Evolutionary conservation across 2,113 vertebrate genomes (phyloP).

Genomic region (Puffinus mauretanicus): DNA sequence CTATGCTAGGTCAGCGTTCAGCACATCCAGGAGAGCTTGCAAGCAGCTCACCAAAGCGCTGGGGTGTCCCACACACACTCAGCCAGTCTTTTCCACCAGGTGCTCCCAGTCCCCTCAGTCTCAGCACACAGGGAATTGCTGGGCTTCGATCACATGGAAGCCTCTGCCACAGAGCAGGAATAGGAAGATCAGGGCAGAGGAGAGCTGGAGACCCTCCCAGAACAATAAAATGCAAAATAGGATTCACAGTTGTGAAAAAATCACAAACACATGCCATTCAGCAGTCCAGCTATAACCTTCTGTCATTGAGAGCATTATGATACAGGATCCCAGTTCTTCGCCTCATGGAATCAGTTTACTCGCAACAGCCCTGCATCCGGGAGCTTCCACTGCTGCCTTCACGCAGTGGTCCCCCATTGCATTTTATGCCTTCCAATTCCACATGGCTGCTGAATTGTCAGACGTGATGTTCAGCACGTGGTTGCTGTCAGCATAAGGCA

Average conservation of each 20-base stretch:
- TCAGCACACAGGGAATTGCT: background rate
- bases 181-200: background rate
- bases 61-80: background rate
- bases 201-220: background rate
- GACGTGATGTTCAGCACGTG: background rate
- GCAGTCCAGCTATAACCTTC: background rate
- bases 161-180: background rate
- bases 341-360: background rate
- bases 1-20: background rate
- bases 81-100: background rate
- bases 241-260: background rate
- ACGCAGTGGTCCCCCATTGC: fast-evolving
- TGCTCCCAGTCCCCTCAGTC: background rate
- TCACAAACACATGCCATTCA: background rate
- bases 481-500: background rate
- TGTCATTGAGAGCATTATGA: background rate
- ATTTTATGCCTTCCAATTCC: background rate
- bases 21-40: background rate
- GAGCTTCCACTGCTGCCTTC: background rate
- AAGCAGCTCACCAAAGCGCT: background rate
- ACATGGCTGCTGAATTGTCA: background rate
- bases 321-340: background rate
- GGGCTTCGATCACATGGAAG: background rate
- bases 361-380: no score
- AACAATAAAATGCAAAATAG: background rate